A percentile compares a stretch with the other conserved stretches of the same genome.
Conservation (phyloP, 2,888 invertebrate genomes). For the Melipona bicolor region DNA sequence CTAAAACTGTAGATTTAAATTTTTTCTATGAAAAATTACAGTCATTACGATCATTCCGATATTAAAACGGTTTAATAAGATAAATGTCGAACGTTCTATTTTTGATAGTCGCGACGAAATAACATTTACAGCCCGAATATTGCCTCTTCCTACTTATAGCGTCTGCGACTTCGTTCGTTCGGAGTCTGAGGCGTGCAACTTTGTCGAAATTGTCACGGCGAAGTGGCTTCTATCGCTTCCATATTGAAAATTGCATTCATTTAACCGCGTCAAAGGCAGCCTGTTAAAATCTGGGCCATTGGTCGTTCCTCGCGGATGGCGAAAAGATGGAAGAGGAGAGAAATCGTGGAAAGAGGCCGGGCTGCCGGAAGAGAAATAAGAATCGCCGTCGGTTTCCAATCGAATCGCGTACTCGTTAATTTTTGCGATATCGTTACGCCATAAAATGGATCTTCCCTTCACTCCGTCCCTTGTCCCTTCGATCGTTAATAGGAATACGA, state of each 20-base stretch:
- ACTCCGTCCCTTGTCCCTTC: not conserved
- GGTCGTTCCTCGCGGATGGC: conserved; percentile 24
- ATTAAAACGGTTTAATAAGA: not conserved
- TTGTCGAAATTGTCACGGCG: conserved; percentile 48
- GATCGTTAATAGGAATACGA: conserved; percentile 9
- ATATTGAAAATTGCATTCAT: conserved; percentile 74
- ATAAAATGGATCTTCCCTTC: not conserved
- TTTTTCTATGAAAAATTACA: too few species aligned
- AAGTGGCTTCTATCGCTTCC: conserved; percentile 52
- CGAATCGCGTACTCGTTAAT: conserved; percentile 44
- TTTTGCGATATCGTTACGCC: conserved; percentile 31
- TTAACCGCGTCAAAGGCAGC: conserved; percentile 67
- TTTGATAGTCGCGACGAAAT: not conserved
- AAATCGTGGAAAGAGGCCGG: conserved; percentile 2
- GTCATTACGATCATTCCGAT: too few species aligned
- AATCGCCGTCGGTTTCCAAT: conserved; percentile 27
- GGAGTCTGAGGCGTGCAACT: not conserved
- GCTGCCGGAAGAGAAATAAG: conserved; percentile 27
- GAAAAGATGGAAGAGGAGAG: conserved; percentile 32
- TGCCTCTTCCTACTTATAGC: conserved; percentile 13
- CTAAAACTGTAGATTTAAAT: too few species aligned
- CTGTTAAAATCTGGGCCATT: conserved; percentile 70
- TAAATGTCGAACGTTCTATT: not conserved
- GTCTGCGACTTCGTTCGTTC: not conserved
- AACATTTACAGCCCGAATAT: not conserved